phyloP scores from a whole-genome alignment of 2,888 invertebrate species.

The Lottia gigantea region DNA sequence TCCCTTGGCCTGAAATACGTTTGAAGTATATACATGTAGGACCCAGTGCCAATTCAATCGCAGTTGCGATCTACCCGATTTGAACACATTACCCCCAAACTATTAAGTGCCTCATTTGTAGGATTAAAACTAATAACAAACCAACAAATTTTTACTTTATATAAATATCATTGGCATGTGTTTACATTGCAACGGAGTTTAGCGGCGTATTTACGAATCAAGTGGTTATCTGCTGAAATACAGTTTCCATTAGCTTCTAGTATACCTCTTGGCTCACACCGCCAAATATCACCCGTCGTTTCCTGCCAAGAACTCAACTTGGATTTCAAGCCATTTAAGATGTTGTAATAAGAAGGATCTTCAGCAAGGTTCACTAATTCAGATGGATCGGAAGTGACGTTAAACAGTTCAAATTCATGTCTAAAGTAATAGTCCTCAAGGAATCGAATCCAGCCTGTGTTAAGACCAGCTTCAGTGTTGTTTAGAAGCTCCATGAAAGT shows the following conservation, averaged over 20 bases:
- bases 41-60: no score
- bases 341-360: conserved; percentile 62
- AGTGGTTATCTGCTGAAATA: not conserved
- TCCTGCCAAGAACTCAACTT: conserved; percentile 80
- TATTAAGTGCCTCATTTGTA: no score
- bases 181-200: no score
- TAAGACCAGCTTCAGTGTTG: conserved; percentile 74
- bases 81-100: no score
- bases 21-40: no score
- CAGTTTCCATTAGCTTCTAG: conserved; percentile 68
- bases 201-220: no score
- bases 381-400: conserved; percentile 80
- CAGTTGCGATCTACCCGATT: no score
- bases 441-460: conserved; percentile 83
- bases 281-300: conserved; percentile 85
- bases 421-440: conserved; percentile 83
- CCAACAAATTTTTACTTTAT: no score
- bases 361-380: conserved; percentile 80
- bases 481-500: conserved; percentile 90
- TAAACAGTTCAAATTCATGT: conserved; percentile 88
- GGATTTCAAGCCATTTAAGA: conserved; percentile 72
- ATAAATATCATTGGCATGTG: no score
- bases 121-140: no score
- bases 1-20: no score
- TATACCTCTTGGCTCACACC: conserved; percentile 84